phyloP scores from a whole-genome alignment of 1,140 invertebrate species.

The Drosophila baimaii region DNA sequence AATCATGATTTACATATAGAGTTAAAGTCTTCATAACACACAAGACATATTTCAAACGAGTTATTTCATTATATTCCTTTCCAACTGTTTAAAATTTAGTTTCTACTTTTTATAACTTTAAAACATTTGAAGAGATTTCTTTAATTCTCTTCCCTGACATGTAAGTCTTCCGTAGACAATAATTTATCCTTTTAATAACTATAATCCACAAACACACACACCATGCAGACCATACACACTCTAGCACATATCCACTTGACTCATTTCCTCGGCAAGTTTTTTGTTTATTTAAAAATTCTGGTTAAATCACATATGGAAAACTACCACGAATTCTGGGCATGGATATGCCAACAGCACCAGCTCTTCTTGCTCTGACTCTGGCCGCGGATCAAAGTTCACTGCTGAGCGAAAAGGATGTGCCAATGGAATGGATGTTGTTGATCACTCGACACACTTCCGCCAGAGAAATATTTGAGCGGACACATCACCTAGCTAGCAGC shows the following conservation, averaged over 20 bases:
- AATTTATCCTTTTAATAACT: not conserved
- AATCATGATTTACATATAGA: too few relatives aligned
- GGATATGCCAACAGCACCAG: constrained; percentile 4
- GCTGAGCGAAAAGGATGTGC: constrained; percentile 53
- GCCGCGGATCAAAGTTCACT: constrained; percentile 36
- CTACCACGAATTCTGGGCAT: constrained; percentile 22
- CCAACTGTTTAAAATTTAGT: too few relatives aligned
- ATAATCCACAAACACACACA: not conserved
- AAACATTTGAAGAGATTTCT: not conserved
- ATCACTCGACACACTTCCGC: constrained; percentile 70
- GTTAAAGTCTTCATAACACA: too few relatives aligned
- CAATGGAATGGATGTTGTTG: constrained; percentile 28
- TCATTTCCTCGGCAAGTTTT: constrained; percentile 5
- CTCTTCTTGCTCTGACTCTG: constrained; percentile 15
- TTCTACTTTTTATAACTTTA: not conserved
- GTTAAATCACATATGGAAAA: constrained; percentile 28
- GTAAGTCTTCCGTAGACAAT: not conserved
- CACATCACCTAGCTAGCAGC: constrained; percentile 47
- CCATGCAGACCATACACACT: not conserved
- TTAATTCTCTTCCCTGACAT: too few relatives aligned
- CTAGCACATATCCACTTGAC: constrained; percentile 11
- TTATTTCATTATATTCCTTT: too few relatives aligned
- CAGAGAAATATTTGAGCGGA: constrained; percentile 58
- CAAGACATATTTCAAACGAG: too few relatives aligned
- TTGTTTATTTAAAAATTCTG: constrained; percentile 29